phyloP scores from a whole-genome alignment of 2,888 invertebrate genomes.

The Dione juno region DNA sequence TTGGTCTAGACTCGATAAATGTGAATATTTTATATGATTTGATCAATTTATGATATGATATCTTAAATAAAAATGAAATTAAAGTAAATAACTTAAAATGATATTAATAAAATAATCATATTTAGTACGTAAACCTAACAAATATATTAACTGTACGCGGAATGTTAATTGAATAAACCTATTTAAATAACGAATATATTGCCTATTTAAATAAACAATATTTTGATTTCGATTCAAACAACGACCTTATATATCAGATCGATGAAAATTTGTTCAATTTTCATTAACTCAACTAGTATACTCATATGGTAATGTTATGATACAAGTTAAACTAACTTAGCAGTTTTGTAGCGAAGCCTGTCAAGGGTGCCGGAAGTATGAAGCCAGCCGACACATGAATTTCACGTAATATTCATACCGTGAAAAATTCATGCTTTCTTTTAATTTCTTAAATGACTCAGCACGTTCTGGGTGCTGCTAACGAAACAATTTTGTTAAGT shows the following conservation, averaged over 20 bases:
- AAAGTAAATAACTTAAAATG: too few species aligned
- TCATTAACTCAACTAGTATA: not conserved
- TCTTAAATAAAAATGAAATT: too few species aligned
- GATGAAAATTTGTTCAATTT: not conserved
- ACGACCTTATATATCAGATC: not conserved
- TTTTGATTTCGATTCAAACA: too few species aligned
- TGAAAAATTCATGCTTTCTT: constrained; percentile 49
- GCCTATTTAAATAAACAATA: too few species aligned
- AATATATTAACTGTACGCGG: too few species aligned
- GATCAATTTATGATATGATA: too few species aligned
- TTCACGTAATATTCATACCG: constrained; percentile 48
- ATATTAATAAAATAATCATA: too few species aligned
- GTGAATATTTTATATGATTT: too few species aligned
- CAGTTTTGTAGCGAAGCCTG: constrained; percentile 50
- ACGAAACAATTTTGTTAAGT: constrained; percentile 46
- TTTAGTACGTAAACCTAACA: too few species aligned
- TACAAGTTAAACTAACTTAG: constrained; percentile 25
- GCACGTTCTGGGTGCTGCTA: constrained; percentile 42
- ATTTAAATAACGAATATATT: too few species aligned
- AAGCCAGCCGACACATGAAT: constrained; percentile 35
- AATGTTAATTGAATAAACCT: too few species aligned
- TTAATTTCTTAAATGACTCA: constrained; percentile 53
- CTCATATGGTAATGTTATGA: not conserved
- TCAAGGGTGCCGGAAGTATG: constrained; percentile 50
- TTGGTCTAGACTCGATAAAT: too few species aligned